Evolutionary conservation across 2,888 invertebrate genomes (phyloP).

Genomic region (Bombyx huttoni): DNA sequence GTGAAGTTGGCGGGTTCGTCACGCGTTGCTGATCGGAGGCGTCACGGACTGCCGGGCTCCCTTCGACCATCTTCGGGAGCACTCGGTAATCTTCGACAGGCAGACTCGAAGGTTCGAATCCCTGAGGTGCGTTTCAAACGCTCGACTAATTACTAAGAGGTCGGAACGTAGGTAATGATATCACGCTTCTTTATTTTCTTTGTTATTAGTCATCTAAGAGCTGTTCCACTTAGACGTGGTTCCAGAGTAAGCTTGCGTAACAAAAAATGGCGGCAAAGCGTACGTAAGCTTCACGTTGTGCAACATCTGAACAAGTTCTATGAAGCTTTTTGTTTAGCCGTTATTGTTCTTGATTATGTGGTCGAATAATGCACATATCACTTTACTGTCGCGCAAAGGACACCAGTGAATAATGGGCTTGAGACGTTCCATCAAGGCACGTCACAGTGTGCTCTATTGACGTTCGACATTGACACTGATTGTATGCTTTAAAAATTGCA

Average conservation of each 20-base stretch:
- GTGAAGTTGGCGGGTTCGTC: constrained; percentile 34
- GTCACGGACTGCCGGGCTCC: constrained; percentile 49
- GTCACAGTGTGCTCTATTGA: background rate
- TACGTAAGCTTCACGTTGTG: constrained; percentile 6
- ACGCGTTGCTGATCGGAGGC: constrained; percentile 35
- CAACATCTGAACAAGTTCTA: constrained; percentile 5
- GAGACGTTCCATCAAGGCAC: constrained; percentile 1
- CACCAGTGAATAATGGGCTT: constrained; percentile 1
- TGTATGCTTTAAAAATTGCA: background rate
- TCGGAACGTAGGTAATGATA: constrained; percentile 39
- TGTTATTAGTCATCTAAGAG: constrained; percentile 23
- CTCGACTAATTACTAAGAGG: constrained; percentile 41
- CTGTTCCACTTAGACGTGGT: constrained; percentile 3
- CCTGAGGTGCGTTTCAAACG: constrained; percentile 29
- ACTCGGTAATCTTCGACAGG: constrained; percentile 27
- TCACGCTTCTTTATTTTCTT: constrained; percentile 27
- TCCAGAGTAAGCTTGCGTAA: background rate
- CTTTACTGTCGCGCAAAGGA: constrained; percentile 9
- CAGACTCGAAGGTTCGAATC: constrained; percentile 31
- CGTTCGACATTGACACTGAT: background rate
- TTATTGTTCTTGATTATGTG: constrained; percentile 14
- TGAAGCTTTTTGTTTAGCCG: constrained; percentile 12
- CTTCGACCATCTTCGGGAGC: constrained; percentile 38
- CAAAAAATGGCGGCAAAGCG: background rate
- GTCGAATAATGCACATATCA: constrained; percentile 14